phyloP scores from a whole-genome alignment of 2,113 vertebrate species.

The Peromyscus californicus region DNA sequence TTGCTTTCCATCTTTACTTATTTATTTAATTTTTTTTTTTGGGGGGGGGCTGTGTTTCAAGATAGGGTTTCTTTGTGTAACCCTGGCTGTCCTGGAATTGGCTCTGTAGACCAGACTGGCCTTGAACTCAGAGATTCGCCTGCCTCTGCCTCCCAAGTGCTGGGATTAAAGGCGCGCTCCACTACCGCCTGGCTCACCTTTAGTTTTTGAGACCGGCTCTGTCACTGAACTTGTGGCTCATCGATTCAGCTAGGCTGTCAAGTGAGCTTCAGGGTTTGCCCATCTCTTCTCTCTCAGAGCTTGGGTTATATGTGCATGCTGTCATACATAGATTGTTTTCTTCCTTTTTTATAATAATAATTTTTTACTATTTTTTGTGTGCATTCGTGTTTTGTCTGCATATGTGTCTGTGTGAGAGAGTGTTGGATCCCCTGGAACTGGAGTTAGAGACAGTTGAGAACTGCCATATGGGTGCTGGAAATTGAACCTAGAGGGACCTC shows the following conservation, averaged over 20 bases:
- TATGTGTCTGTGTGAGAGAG: no score
- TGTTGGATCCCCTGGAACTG: background rate
- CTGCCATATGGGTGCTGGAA: background rate
- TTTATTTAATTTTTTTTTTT: no score
- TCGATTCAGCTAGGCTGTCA: background rate
- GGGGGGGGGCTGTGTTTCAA: no score
- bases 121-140: no score
- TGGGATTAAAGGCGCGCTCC: no score
- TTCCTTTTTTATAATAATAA: background rate
- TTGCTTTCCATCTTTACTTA: background rate
- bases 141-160: no score
- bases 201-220: background rate
- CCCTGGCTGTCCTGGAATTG: no score
- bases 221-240: background rate
- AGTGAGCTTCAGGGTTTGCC: background rate
- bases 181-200: background rate
- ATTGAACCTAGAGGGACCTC: background rate
- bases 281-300: background rate
- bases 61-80: no score
- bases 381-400: no score
- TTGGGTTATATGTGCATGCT: background rate
- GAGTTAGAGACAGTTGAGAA: background rate
- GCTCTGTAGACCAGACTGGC: no score
- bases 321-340: background rate
- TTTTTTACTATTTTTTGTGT: no score